Conservation (phyloP, 2,113 vertebrate genomes). For the Crotalus tigris region DNA sequence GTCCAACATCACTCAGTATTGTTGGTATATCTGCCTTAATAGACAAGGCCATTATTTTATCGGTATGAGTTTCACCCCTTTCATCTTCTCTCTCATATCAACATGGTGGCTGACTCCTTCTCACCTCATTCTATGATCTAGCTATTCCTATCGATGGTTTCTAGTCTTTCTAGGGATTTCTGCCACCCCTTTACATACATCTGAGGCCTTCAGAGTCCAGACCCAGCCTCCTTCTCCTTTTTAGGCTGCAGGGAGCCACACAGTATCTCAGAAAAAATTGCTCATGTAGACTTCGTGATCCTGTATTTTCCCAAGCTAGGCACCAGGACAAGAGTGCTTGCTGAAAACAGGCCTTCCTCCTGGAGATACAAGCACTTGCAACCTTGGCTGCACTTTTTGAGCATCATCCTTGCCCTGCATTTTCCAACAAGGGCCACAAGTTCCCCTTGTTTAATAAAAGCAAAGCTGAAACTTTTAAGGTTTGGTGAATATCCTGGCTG, state of each 20-base stretch:
- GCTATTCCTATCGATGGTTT: not conserved
- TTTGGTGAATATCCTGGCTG: constrained; percentile 34
- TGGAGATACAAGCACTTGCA: not conserved
- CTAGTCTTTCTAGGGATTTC: not conserved
- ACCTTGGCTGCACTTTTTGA: not conserved
- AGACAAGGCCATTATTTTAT: not conserved
- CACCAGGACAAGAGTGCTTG: not conserved
- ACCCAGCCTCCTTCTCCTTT: not conserved
- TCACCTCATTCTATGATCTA: not conserved
- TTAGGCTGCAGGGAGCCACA: not conserved
- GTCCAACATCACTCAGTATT: not conserved
- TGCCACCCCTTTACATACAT: not conserved
- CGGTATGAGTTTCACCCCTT: not conserved
- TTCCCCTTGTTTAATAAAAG: constrained; percentile 12
- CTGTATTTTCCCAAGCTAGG: not conserved
- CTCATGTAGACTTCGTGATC: not conserved
- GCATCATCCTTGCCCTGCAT: not conserved
- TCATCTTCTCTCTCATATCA: not conserved
- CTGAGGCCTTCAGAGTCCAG: not conserved
- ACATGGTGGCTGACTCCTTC: not conserved
- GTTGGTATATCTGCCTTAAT: not conserved
- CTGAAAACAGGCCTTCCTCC: not conserved
- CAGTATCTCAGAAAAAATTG: not conserved
- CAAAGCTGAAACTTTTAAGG: constrained; percentile 32
- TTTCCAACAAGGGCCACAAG: constrained; percentile 5